These are phyloP conservation scores for Euclidia mi DNA, from an alignment of 2,888 invertebrate species.

Conservation along the genomic window DNA sequence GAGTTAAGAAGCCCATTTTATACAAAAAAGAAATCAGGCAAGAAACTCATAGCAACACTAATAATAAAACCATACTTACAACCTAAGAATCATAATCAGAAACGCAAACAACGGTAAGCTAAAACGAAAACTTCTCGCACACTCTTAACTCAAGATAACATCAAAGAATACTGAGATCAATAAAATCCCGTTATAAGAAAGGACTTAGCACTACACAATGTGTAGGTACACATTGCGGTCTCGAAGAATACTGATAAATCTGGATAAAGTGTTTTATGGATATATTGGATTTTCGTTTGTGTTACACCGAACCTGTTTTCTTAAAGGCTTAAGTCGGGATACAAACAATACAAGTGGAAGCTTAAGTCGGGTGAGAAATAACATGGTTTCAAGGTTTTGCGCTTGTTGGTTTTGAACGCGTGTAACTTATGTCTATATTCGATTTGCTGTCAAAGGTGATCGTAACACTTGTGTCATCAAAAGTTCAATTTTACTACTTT, in stretches of 20 bases:
- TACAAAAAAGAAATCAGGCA: too few species aligned
- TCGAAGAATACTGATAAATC: constrained; percentile 42
- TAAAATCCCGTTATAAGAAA: constrained; percentile 12
- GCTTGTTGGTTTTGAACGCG: not conserved
- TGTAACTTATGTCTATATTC: too few species aligned
- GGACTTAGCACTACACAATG: constrained; percentile 6
- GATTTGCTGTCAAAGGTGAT: too few species aligned
- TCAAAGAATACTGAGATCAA: constrained; percentile 5
- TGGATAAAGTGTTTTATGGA: constrained; percentile 37
- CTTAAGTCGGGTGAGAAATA: not conserved
- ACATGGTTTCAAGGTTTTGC: too few species aligned
- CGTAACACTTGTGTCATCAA: too few species aligned
- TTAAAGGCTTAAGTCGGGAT: not conserved
- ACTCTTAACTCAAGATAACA: not conserved
- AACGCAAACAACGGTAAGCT: too few species aligned
- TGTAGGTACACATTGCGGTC: constrained; percentile 14
- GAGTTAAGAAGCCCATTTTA: too few species aligned
- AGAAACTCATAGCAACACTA: too few species aligned
- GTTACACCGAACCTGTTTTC: constrained; percentile 30
- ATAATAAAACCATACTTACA: too few species aligned
- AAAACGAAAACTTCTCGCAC: not conserved
- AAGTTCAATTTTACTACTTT: too few species aligned
- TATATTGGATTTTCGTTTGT: constrained; percentile 1
- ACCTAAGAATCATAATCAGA: too few species aligned
- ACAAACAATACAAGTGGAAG: not conserved